A percentile compares a stretch with the other conserved stretches of the same genome.
These are phyloP conservation scores for Penaeus japonicus DNA, from an alignment of 1,140 invertebrate genomes.

Conservation along the genomic window DNA sequence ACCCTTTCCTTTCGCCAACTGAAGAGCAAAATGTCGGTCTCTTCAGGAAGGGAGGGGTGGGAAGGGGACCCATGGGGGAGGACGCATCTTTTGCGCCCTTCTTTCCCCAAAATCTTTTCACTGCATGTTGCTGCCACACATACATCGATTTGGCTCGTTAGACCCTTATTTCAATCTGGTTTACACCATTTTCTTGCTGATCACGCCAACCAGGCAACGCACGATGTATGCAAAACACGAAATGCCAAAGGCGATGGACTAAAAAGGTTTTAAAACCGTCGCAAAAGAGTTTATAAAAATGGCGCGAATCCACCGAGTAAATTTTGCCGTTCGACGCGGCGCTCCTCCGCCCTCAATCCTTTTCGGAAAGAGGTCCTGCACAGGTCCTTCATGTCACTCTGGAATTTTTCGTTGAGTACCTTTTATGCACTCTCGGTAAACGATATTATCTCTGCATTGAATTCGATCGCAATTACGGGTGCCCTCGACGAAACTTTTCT, in stretches of 20 bases:
- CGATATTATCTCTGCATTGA: constrained; percentile 41
- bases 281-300: no score
- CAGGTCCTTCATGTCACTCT: constrained; percentile 28
- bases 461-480: constrained; percentile 27
- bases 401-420: constrained; percentile 17
- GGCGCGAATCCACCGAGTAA: not conserved
- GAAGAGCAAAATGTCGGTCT: constrained; percentile 39
- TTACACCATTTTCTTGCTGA: no score
- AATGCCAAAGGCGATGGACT: no score
- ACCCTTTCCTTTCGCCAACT: constrained; percentile 38
- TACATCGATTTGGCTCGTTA: not conserved
- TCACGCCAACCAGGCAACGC: no score
- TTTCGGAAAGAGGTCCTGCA: constrained; percentile 28
- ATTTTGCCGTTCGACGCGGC: not conserved
- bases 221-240: no score
- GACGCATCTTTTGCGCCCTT: constrained; percentile 10
- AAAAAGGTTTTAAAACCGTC: no score
- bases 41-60: not conserved
- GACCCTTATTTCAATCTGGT: not conserved
- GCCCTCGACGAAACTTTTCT: not conserved
- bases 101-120: not conserved
- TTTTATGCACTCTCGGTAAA: constrained; percentile 41
- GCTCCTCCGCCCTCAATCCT: constrained; percentile 29
- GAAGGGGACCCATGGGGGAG: not conserved
- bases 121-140: no score